A percentile compares a stretch with the other conserved stretches of the same genome.
These are phyloP conservation scores for Lampropteryx suffumata DNA, from an alignment of 2,888 invertebrate genomes.

Conservation along the genomic window DNA sequence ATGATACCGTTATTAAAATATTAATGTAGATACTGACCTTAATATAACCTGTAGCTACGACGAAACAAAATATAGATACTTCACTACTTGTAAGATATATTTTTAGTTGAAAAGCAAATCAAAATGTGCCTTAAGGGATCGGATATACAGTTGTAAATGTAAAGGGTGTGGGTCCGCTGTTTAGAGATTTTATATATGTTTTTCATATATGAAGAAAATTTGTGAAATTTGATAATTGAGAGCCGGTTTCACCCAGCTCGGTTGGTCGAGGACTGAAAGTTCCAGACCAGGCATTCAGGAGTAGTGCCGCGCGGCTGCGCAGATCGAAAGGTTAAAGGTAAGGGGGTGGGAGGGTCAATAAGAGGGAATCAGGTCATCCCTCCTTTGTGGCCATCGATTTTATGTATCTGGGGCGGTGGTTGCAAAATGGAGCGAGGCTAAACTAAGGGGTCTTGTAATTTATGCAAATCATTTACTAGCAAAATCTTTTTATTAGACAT, in stretches of 20 bases:
- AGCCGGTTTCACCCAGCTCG: conserved; percentile 37
- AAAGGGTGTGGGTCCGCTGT: conserved; percentile 43
- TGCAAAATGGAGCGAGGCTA: conserved; percentile 8
- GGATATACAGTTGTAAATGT: conserved; percentile 53
- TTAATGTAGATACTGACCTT: conserved; percentile 33
- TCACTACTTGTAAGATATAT: conserved; percentile 77
- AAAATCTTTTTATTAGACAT: too few species aligned
- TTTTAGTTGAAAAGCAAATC: conserved; percentile 75
- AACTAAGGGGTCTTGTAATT: too few species aligned
- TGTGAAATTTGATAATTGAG: conserved; percentile 37
- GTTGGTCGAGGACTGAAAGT: conserved; percentile 54
- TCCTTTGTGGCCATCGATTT: conserved; percentile 28
- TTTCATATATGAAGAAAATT: conserved; percentile 67
- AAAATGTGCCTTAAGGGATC: conserved; percentile 64
- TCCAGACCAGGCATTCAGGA: conserved; percentile 43
- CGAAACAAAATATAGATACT: conserved; percentile 21
- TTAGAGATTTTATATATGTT: conserved; percentile 58
- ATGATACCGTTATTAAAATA: conserved; percentile 11
- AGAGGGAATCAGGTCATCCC: conserved; percentile 54
- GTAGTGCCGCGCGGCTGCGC: conserved; percentile 58
- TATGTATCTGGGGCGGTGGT: conserved; percentile 7
- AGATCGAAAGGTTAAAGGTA: conserved; percentile 57
- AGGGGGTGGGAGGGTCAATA: conserved; percentile 51
- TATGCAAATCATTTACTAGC: too few species aligned
- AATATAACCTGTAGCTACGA: conserved; percentile 29